These are phyloP conservation scores for Nyctibius grandis DNA, from an alignment of 2,797 vertebrate species.

Conservation along the genomic window DNA sequence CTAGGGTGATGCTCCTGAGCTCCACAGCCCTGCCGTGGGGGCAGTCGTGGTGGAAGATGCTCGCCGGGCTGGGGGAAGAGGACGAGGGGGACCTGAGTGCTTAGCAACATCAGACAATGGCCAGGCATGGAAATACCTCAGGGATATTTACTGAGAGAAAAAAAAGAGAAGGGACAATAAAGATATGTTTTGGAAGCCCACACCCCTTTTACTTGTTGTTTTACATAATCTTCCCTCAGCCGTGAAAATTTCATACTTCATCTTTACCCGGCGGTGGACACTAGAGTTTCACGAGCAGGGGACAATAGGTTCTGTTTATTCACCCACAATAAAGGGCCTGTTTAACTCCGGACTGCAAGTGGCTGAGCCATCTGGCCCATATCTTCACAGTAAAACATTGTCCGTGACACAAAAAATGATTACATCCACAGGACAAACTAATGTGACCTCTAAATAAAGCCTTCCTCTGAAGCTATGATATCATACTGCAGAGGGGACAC, in stretches of 20 bases:
- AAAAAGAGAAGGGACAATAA: not conserved
- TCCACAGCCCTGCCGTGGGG: fast-evolving
- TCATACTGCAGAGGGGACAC: constrained; percentile 79
- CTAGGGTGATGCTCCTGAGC: not conserved
- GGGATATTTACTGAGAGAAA: not conserved
- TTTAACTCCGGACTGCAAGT: constrained; percentile 77
- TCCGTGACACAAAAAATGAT: constrained; percentile 83
- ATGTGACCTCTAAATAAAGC: constrained; percentile 81
- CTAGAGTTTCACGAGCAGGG: constrained; percentile 77
- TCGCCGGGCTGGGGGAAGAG: not conserved
- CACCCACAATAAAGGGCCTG: constrained; percentile 76
- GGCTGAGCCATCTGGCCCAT: constrained; percentile 81
- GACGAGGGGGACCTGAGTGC: fast-evolving
- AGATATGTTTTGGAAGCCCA: constrained; percentile 53
- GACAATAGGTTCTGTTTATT: constrained; percentile 81
- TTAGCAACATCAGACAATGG: not conserved
- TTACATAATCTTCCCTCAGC: constrained; percentile 70
- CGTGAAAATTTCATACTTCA: constrained; percentile 77
- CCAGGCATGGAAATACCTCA: not conserved
- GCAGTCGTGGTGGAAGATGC: not conserved
- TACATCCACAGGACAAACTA: constrained; percentile 80
- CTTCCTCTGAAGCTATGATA: constrained; percentile 85
- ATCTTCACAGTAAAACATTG: constrained; percentile 86
- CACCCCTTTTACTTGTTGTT: constrained; percentile 54
- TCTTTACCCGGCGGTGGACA: constrained; percentile 75